Conservation (phyloP, 2,797 vertebrate genomes). For the Tolypeutes matacus region DNA sequence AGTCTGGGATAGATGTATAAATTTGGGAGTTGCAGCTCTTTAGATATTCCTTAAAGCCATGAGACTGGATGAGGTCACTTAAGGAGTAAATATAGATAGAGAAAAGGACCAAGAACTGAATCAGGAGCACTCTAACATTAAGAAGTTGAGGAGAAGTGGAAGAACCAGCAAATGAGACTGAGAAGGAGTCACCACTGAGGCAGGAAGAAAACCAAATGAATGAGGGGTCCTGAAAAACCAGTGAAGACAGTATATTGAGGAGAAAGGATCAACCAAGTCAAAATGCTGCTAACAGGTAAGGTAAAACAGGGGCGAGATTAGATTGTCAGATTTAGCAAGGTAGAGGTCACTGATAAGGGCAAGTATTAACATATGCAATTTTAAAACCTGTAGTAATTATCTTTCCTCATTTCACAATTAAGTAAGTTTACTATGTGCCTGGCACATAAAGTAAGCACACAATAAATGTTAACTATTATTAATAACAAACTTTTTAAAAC, state of each 20-base stretch:
- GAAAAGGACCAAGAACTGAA: neutral
- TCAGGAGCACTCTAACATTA: slow-evolving; percentile 11
- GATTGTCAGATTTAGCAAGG: neutral
- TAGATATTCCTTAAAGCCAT: slow-evolving; percentile 13
- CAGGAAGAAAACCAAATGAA: neutral
- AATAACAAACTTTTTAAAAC: slow-evolving; percentile 47
- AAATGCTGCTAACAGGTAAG: neutral
- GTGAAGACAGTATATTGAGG: neutral
- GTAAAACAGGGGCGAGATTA: neutral
- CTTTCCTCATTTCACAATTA: slow-evolving; percentile 35
- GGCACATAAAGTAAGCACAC: neutral
- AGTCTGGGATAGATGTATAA: neutral
- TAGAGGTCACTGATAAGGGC: neutral
- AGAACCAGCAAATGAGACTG: neutral
- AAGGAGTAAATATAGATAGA: neutral
- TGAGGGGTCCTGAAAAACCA: neutral
- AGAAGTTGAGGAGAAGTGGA: neutral
- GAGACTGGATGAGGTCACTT: neutral
- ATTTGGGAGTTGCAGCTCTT: slow-evolving; percentile 1
- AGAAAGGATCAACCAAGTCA: neutral
- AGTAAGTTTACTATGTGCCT: neutral
- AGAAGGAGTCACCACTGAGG: neutral
- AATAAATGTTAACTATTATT: slow-evolving; percentile 44
- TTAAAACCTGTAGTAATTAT: slow-evolving; percentile 20
- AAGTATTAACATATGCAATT: slow-evolving; percentile 14